Base-by-base conservation (phyloP, 2,888 invertebrate species). In the Lamproptera curius region DNA sequence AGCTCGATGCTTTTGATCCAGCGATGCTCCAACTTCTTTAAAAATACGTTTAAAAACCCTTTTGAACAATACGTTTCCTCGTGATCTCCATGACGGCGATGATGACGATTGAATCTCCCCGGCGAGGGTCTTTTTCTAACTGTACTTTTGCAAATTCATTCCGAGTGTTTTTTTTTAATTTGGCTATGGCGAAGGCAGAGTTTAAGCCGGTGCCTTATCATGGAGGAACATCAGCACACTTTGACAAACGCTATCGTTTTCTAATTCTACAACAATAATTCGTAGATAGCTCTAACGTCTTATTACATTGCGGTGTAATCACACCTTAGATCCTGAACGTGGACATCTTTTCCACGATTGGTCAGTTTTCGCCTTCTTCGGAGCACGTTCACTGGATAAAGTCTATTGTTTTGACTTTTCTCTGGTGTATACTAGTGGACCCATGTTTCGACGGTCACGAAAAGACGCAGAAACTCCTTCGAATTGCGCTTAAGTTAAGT, bases 401-500 rank as follows among this genome's bases (percentile, higher is more conserved):
- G 36, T 54, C 47, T 58, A 61, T 53, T 65, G 49, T 51, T 52
- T 51, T 16, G 35, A 52, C 35, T 52, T 48, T 50, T 46, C 50
- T 69, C 61, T 53, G 62, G 63, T 40, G 56, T 63, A 49, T 56
- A 61, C 53, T 58, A 57, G 50, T 66, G 61, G 42, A 68, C 55
- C 63, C 64, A 65, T 39, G 61, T 66, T 59, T 72, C 60, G 13
- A 59, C 56, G 52, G 58, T 65, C 36, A 66, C 39, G 61, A n/a
- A 53, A 57, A 59, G 54, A 50, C 57, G 62, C 52, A 62, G 39
- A 66, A 73, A 70, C 43, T 67, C 58, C 48, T 54, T 50, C 46
- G 52, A 50, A 64, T 69, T 64, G 39, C 59, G 60, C 52, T 64
- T 60, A 56, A 65, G 63, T 58, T 63, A 58, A 17, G 15, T 11